Percentiles rank a stretch among this genome's conserved stretches.
These are phyloP conservation scores for Apolygus lucorum DNA, from an alignment of 1,140 invertebrate species.

Conservation along the genomic window DNA sequence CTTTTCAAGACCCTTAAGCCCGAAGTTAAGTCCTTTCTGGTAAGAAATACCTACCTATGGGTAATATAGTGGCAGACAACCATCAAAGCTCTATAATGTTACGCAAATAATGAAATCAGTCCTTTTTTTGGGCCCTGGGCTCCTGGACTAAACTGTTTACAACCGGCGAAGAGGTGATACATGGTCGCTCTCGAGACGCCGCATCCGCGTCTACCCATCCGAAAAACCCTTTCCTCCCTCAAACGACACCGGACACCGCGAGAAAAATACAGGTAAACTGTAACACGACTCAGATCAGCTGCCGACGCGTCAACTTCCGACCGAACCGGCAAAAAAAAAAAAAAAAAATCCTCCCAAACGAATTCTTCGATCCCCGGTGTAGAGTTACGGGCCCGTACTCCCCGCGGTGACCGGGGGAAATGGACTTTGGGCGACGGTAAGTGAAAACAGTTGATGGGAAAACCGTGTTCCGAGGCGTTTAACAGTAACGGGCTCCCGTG, in stretches of 20 bases:
- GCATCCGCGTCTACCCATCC: neutral
- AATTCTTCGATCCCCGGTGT: neutral
- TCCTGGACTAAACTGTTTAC: too few species aligned
- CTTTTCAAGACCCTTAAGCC: too few species aligned
- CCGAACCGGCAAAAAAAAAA: neutral
- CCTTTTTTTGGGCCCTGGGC: too few species aligned
- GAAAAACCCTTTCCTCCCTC: neutral
- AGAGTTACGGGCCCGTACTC: neutral
- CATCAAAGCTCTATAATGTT: too few species aligned
- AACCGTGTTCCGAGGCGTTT: too few species aligned
- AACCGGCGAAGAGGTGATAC: too few species aligned
- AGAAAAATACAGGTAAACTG: neutral
- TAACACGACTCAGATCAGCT: neutral
- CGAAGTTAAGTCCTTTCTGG: too few species aligned
- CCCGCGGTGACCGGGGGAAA: neutral
- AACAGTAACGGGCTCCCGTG: too few species aligned
- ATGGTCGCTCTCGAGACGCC: neutral
- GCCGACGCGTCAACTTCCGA: neutral
- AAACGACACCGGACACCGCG: neutral
- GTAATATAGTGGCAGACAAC: too few species aligned
- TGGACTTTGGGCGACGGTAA: neutral
- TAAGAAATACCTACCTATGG: too few species aligned
- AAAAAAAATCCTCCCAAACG: neutral
- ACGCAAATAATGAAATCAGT: too few species aligned
- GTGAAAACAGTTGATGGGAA: neutral